phyloP scores from a whole-genome alignment of 2,113 vertebrate genomes.

The Crotalus tigris region DNA sequence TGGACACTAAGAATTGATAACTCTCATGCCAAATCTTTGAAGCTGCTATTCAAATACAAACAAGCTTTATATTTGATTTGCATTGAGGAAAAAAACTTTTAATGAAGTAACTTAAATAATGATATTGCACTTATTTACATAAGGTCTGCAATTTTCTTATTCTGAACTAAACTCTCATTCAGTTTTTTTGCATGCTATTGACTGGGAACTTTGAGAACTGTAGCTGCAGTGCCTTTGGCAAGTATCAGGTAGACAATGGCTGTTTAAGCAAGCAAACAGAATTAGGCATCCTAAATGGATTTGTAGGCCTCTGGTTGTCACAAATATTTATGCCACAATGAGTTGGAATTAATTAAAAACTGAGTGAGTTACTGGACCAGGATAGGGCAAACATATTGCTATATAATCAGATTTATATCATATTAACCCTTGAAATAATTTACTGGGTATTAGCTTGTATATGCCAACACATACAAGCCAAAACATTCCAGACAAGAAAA shows the following conservation, averaged over 20 bases:
- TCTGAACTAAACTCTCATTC: background rate
- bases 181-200: background rate
- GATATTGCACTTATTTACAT: background rate
- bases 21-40: background rate
- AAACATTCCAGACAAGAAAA: background rate
- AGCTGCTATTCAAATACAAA: background rate
- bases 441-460: background rate
- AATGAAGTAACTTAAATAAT: background rate
- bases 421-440: background rate
- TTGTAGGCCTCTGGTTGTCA: background rate
- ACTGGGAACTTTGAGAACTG: background rate
- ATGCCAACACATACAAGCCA: background rate
- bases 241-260: background rate
- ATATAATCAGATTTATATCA: background rate
- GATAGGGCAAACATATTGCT: background rate
- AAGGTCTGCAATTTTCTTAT: background rate
- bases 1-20: background rate
- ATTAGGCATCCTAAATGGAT: background rate
- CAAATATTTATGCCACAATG: background rate
- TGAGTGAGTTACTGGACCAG: background rate
- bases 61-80: background rate
- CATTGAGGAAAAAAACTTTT: background rate
- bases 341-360: background rate
- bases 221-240: background rate
- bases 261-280: background rate